These are phyloP conservation scores for Phorcus lineatus DNA, from an alignment of 2,888 invertebrate species.

Conservation along the genomic window DNA sequence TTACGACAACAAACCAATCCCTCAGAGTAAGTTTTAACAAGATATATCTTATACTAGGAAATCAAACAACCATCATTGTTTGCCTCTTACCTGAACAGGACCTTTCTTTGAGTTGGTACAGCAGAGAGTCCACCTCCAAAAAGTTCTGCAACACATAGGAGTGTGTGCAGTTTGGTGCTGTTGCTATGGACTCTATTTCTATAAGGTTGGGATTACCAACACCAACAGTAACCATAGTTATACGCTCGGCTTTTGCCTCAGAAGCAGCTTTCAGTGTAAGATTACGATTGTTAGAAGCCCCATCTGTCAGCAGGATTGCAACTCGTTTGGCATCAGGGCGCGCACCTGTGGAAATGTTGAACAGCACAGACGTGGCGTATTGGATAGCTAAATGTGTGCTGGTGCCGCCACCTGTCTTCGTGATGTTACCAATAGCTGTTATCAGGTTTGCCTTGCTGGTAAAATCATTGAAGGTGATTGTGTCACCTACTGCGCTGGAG, in stretches of 20 bases:
- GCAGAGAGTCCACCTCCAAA: conserved; percentile 35
- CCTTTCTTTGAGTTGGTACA: conserved; percentile 39
- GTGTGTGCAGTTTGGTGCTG: conserved; percentile 33
- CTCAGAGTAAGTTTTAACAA: too few relatives aligned
- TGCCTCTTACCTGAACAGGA: conserved; percentile 36
- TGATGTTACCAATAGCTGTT: conserved; percentile 29
- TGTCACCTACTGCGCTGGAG: not conserved
- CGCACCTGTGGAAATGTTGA: not conserved
- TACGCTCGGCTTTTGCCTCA: conserved; percentile 12
- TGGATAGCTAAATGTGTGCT: conserved; percentile 30
- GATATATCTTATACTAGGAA: too few relatives aligned
- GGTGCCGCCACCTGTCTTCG: conserved; percentile 27
- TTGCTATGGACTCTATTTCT: conserved; percentile 34
- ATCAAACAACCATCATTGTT: too few relatives aligned
- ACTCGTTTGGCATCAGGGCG: conserved; percentile 23
- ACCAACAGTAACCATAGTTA: conserved; percentile 36
- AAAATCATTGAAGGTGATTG: conserved; percentile 28
- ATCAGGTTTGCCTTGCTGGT: conserved; percentile 18
- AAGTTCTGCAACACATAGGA: conserved; percentile 36
- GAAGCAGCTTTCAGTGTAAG: conserved; percentile 31
- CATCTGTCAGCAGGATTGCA: conserved; percentile 41
- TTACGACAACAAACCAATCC: too few relatives aligned
- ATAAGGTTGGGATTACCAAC: conserved; percentile 31
- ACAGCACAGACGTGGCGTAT: not conserved
- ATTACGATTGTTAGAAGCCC: conserved; percentile 21